These are phyloP conservation scores for Sitobion miscanthi DNA, from an alignment of 1,140 invertebrate species.

Conservation along the genomic window DNA sequence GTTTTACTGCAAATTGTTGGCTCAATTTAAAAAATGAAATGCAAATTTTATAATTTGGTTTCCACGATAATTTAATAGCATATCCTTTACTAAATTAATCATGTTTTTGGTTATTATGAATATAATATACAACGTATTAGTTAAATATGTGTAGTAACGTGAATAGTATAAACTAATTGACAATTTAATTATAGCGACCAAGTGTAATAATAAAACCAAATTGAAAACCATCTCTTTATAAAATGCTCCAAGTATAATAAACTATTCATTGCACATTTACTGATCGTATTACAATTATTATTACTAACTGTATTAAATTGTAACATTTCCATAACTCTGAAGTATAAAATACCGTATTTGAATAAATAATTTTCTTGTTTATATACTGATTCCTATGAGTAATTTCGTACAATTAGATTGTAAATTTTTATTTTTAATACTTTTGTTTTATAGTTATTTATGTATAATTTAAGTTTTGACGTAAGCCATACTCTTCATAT, in stretches of 20 bases:
- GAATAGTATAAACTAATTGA: too few species aligned
- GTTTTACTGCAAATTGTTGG: background rate
- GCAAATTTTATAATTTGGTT: background rate
- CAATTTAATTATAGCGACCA: too few species aligned
- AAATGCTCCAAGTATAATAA: background rate
- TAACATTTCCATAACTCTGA: background rate
- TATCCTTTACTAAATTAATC: background rate
- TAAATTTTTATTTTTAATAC: background rate
- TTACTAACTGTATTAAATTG: background rate
- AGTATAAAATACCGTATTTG: background rate
- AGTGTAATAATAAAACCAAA: background rate
- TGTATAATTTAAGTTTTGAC: background rate
- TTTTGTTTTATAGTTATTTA: background rate
- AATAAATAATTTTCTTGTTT: background rate
- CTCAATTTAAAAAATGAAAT: background rate
- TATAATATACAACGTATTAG: too few species aligned
- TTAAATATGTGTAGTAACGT: too few species aligned
- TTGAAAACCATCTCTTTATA: background rate
- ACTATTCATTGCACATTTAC: background rate
- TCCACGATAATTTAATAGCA: background rate
- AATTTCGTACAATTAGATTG: background rate
- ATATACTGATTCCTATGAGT: background rate
- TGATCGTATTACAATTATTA: background rate
- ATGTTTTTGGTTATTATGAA: too few species aligned
- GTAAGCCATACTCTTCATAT: background rate